phyloP scores from a whole-genome alignment of 2,888 invertebrate genomes.

The Zeuzera pyrina region DNA sequence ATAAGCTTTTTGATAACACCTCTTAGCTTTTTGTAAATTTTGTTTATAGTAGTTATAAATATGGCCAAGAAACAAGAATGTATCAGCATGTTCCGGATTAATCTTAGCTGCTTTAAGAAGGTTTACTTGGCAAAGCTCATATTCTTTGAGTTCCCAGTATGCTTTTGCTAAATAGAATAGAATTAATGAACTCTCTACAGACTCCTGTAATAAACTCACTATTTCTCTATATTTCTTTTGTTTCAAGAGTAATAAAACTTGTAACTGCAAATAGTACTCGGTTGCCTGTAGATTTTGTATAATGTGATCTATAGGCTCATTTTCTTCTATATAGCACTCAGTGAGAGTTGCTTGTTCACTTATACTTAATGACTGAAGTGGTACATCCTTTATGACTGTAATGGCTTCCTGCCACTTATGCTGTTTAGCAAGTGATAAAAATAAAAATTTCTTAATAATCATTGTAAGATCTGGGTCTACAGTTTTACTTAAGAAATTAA shows the following conservation, averaged over 20 bases:
- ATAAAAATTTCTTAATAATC: constrained; percentile 38
- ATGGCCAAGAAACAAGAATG: constrained; percentile 83
- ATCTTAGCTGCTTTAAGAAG: constrained; percentile 80
- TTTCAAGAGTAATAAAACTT: constrained; percentile 63
- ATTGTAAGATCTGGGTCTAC: constrained; percentile 34
- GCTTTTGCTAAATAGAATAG: constrained; percentile 75
- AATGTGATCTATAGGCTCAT: constrained; percentile 34
- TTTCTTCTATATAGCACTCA: constrained; percentile 48
- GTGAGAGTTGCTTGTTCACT: constrained; percentile 41
- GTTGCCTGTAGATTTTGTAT: constrained; percentile 36
- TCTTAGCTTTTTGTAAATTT: constrained; percentile 82
- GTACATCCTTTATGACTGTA: constrained; percentile 36
- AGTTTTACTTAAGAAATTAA: constrained; percentile 49
- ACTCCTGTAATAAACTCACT: constrained; percentile 59
- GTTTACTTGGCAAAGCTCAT: constrained; percentile 74
- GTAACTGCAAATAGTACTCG: constrained; percentile 47
- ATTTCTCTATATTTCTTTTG: constrained; percentile 69
- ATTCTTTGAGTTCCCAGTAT: constrained; percentile 72
- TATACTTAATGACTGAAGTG: constrained; percentile 26
- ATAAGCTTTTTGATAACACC: constrained; percentile 89
- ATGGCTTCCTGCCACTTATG: constrained; percentile 71
- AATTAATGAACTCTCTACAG: constrained; percentile 54
- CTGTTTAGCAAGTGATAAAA: constrained; percentile 44
- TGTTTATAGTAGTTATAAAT: constrained; percentile 76
- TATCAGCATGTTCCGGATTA: constrained; percentile 81